Evolutionary conservation across 2,888 invertebrate species (phyloP).

Genomic region (Desoria tigrina): DNA sequence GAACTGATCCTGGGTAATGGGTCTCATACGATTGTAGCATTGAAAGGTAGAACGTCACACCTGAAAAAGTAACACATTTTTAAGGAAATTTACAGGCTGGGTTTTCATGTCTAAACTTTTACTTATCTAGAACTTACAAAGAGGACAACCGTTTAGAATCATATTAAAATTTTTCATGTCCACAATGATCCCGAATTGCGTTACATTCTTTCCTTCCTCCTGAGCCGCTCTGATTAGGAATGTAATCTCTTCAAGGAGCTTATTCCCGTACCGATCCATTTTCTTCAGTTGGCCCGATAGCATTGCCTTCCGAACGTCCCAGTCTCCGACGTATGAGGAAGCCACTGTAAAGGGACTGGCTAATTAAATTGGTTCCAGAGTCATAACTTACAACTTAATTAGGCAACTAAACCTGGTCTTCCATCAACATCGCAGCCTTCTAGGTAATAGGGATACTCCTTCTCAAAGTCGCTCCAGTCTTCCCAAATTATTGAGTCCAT

Average conservation of each 20-base stretch:
- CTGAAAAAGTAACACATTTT: background rate
- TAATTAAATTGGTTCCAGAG: no score
- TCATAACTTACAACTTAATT: no score
- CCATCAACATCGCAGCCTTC: constrained; percentile 9
- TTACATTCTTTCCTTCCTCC: constrained; percentile 21
- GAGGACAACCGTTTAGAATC: constrained; percentile 31
- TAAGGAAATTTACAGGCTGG: no score
- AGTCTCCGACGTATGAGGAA: constrained; percentile 9
- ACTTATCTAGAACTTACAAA: constrained; percentile 25
- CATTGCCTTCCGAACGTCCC: constrained; percentile 12
- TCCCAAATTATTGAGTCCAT: constrained; percentile 6
- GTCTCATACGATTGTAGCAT: constrained; percentile 9
- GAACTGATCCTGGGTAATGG: constrained; percentile 24
- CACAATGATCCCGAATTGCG: constrained; percentile 26
- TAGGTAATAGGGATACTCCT: background rate
- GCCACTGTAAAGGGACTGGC: constrained; percentile 10
- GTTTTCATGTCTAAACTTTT: background rate
- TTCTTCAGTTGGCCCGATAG: constrained; percentile 1
- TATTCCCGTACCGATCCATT: constrained; percentile 2
- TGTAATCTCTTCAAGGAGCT: constrained; percentile 4
- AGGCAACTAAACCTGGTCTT: constrained; percentile 8
- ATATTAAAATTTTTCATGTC: constrained; percentile 34
- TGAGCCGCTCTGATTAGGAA: background rate
- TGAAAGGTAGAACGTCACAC: background rate
- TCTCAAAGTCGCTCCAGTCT: background rate